A percentile compares a stretch with the other conserved stretches of the same genome.
phyloP scores from a whole-genome alignment of 2,797 vertebrate species.

The Pagetopsis macropterus region DNA sequence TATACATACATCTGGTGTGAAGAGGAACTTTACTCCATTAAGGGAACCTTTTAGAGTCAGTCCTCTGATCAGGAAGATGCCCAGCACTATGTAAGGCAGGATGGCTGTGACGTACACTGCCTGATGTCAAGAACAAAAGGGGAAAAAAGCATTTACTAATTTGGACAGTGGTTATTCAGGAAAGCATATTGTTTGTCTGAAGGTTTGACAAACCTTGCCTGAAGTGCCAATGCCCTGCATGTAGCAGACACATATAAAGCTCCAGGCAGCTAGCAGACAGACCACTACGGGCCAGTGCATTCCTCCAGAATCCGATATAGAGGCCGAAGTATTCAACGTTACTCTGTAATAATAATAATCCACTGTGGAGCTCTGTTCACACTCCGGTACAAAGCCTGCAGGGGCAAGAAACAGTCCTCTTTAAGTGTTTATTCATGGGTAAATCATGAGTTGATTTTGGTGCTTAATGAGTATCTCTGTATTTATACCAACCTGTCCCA shows the following conservation, averaged over 20 bases:
- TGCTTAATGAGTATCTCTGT: neutral
- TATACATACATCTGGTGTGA: constrained; percentile 89
- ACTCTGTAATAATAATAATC: constrained; percentile 94
- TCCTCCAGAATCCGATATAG: constrained; percentile 84
- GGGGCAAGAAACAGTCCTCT: constrained; percentile 28
- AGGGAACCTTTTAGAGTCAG: constrained; percentile 91
- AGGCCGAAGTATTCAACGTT: constrained; percentile 86
- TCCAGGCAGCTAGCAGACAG: constrained; percentile 87
- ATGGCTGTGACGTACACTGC: constrained; percentile 93
- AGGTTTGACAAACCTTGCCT: constrained; percentile 88
- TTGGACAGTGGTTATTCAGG: neutral
- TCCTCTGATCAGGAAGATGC: constrained; percentile 92
- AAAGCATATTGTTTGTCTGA: neutral
- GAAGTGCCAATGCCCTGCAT: constrained; percentile 92
- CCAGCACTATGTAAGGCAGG: constrained; percentile 91
- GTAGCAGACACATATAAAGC: constrained; percentile 85
- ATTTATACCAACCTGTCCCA: constrained; percentile 80
- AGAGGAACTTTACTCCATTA: constrained; percentile 89
- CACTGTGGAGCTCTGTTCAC: constrained; percentile 86
- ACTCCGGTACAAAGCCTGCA: constrained; percentile 85
- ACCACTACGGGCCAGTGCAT: constrained; percentile 91
- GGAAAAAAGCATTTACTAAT: accelerated
- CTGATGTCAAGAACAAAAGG: constrained; percentile 66
- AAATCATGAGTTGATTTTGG: neutral
- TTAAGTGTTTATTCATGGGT: neutral